Conservation (phyloP, 2,113 vertebrate genomes). For the Redunca redunca region DNA sequence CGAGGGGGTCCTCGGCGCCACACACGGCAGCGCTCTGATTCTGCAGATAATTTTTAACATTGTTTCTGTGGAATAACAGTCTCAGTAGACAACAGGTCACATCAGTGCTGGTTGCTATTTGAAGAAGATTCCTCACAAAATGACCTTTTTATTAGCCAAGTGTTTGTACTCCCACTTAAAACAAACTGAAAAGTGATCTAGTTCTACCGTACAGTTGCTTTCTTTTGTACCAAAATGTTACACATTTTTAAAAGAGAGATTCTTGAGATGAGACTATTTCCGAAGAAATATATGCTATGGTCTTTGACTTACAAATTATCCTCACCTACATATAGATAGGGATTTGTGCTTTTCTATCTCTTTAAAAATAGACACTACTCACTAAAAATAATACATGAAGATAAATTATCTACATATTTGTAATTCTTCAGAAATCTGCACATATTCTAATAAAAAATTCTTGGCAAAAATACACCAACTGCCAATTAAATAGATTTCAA, state of each 20-base stretch:
- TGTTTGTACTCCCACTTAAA: background rate
- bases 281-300: conserved; percentile 39
- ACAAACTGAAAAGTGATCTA: background rate
- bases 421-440: conserved; percentile 51
- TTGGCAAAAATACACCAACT: background rate
- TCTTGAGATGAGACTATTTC: conserved; percentile 9
- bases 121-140: background rate
- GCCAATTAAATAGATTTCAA: background rate
- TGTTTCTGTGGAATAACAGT: background rate
- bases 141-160: background rate
- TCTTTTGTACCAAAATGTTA: conserved; percentile 20
- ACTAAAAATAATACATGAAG: conserved; percentile 50
- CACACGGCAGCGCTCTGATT: background rate
- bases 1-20: background rate
- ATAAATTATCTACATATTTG: conserved; percentile 61
- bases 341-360: conserved; percentile 47
- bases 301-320: conserved; percentile 60
- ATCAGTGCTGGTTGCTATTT: background rate
- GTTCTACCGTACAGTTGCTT: background rate
- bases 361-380: background rate
- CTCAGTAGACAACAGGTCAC: background rate
- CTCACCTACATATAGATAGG: conserved; percentile 1
- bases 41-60: background rate
- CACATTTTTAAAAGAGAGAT: background rate
- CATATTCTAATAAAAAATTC: background rate